Evolutionary conservation across 2,113 vertebrate species (phyloP), one percentile per base, ranked within the genome.

Genomic region (Geococcyx californianus): DNA sequence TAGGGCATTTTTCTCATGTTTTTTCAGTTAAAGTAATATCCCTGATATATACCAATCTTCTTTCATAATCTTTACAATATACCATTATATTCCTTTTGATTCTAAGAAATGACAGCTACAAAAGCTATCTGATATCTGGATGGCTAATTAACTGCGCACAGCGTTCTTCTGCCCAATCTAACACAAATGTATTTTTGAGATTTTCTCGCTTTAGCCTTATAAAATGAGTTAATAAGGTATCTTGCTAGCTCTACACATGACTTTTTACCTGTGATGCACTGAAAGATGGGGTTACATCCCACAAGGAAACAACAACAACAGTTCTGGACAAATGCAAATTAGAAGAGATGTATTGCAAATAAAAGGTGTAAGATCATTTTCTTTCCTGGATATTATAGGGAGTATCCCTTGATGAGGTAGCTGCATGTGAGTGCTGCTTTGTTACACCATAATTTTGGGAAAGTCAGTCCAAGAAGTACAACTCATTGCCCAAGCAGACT

Each of bases 1-100:
- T 92, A 86, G 95, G 91, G 76, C 79, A 77, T 72, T 84, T 90
- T 94, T 91, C 93, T 95, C 80, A 52, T 89, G 5, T 28, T 88
- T 93, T 89, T 76, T 62, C 75, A 89, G 69, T 89, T 96, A 88
- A 85, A 96, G 81, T 89, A 93, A 91, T 92, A 94, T 89, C 90
- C 62, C 83, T 87, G 62, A 82, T 92, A 93, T 47, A 42, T 42
- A 91, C 55, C 66, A 42, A 69, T 87, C 87, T 94, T 87, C 68
- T 51, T 74, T 91, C 87, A 51, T 96, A 91, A 94, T 95, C 94
- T 97, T 87, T 72, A 76, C 77, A 89, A 82, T 67, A n/a, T 73
- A 81, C 85, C 85, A 73, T 94, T 92, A 62, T 67, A 90, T 63
- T 73, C 77, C 67, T 77, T 89, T 92, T 77, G 67, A 11, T 95